Evolutionary conservation across 1,140 invertebrate species (phyloP).

Genomic region (Zaprionus vittiger): DNA sequence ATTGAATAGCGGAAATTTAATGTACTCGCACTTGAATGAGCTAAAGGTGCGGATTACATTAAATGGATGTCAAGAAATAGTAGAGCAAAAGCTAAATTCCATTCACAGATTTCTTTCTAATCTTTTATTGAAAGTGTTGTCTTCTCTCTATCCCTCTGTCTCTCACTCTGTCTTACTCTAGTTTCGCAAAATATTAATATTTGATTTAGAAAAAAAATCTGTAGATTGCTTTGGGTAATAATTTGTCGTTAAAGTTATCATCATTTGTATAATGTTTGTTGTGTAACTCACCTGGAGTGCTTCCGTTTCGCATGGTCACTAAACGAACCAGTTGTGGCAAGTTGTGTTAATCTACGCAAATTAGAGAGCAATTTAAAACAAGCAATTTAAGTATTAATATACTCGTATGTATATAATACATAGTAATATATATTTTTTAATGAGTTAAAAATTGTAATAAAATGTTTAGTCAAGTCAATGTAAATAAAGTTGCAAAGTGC

Average conservation of each 20-base stretch:
- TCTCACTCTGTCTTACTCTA: not conserved
- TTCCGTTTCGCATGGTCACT: conserved; percentile 59
- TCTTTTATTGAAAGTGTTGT: not conserved
- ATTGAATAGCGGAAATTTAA: conserved; percentile 3
- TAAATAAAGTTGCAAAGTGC: not conserved
- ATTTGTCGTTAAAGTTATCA: not conserved
- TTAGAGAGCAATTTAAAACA: not conserved
- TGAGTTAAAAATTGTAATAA: not conserved
- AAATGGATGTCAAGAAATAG: not conserved
- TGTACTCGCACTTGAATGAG: not conserved
- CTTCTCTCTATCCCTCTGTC: not conserved
- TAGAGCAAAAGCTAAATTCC: conserved; percentile 1
- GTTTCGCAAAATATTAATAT: no score
- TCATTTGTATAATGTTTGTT: not conserved
- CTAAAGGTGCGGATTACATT: not conserved
- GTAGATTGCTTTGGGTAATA: not conserved
- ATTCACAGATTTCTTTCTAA: not conserved
- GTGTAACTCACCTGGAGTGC: conserved; percentile 51
- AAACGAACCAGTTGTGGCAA: conserved; percentile 51
- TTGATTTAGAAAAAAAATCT: not conserved
- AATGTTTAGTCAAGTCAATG: not conserved
- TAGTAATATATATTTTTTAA: no score
- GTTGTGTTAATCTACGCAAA: conserved; percentile 56
- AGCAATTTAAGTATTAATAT: not conserved
- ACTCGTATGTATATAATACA: no score